Conservation (phyloP, 1,140 invertebrate genomes). For the Bombus superbus region DNA sequence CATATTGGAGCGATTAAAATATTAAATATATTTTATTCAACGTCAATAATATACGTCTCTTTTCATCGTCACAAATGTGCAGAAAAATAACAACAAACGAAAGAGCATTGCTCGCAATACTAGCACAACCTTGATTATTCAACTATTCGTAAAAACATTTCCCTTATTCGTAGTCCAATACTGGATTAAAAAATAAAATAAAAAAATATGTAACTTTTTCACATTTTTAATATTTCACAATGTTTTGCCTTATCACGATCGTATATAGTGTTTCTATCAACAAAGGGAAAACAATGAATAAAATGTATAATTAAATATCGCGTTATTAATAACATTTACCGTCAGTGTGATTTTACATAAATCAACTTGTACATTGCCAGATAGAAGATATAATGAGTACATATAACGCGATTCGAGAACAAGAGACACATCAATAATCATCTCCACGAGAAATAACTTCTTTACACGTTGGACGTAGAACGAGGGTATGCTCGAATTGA, state of each 20-base stretch:
- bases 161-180: background rate
- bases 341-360: constrained; percentile 34
- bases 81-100: constrained; percentile 17
- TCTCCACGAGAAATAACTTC: constrained; percentile 98
- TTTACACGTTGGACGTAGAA: constrained; percentile 98
- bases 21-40: constrained; percentile 74
- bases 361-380: constrained; percentile 42
- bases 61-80: constrained; percentile 12
- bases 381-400: background rate
- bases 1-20: constrained; percentile 59
- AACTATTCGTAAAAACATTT: background rate
- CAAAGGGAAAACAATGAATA: constrained; percentile 6
- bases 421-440: constrained; percentile 90
- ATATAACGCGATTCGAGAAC: constrained; percentile 12
- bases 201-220: background rate
- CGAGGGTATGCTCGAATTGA: constrained; percentile 99
- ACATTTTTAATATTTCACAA: background rate
- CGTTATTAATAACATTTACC: constrained; percentile 42
- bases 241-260: background rate
- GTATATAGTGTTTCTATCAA: background rate
- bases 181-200: constrained; percentile 6
- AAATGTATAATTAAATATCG: constrained; percentile 27
- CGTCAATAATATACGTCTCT: constrained; percentile 26
- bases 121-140: constrained; percentile 6
- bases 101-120: constrained; percentile 14